These are phyloP conservation scores for Noctua fimbriata DNA, from an alignment of 2,888 invertebrate genomes.

Conservation along the genomic window DNA sequence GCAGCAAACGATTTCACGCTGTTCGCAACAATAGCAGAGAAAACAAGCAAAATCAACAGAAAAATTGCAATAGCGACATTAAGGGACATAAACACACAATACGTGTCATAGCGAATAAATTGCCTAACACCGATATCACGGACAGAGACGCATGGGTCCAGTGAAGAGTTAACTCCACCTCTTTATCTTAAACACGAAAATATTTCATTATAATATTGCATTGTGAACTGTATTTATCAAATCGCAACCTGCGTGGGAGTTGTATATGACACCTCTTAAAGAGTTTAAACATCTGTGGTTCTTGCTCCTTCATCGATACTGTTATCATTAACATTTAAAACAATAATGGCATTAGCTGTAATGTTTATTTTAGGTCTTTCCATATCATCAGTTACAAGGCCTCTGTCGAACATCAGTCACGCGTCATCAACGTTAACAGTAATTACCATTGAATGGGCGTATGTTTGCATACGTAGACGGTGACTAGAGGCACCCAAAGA, in stretches of 20 bases:
- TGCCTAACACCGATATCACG: conserved; percentile 77
- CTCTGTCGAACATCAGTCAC: conserved; percentile 75
- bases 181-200: conserved; percentile 77
- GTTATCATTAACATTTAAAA: conserved; percentile 63
- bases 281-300: conserved; percentile 68
- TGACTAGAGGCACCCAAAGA: conserved; percentile 65
- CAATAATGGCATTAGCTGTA: conserved; percentile 62
- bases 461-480: conserved; percentile 65
- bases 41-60: conserved; percentile 76
- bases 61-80: conserved; percentile 76
- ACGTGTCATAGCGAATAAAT: conserved; percentile 84
- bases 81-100: conserved; percentile 78
- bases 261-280: conserved; percentile 65
- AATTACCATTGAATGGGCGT: conserved; percentile 80
- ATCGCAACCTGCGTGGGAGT: conserved; percentile 62
- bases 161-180: conserved; percentile 72
- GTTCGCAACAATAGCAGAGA: conserved; percentile 74
- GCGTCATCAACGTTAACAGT: conserved; percentile 77
- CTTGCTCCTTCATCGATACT: conserved; percentile 50
- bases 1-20: conserved; percentile 75
- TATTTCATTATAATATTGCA: conserved; percentile 76
- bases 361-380: conserved; percentile 67
- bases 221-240: conserved; percentile 75
- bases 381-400: conserved; percentile 76
- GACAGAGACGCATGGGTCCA: conserved; percentile 80